These are phyloP conservation scores for Drosophila parthenogenetica DNA, from an alignment of 2,888 invertebrate genomes.

Conservation along the genomic window DNA sequence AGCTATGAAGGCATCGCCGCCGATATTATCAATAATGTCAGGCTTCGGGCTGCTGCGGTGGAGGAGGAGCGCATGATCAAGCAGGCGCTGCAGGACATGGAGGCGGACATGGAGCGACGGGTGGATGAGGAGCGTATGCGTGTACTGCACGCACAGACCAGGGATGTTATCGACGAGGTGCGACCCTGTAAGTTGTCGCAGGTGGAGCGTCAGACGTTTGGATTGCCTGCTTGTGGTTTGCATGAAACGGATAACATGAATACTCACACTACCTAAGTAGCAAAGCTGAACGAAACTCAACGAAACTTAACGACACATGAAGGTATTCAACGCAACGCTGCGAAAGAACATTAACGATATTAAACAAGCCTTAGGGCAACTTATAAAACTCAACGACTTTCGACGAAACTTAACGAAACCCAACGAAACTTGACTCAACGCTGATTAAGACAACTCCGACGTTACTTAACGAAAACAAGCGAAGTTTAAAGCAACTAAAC, in stretches of 20 bases:
- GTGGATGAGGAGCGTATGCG: conserved; percentile 61
- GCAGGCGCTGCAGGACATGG: conserved; percentile 40
- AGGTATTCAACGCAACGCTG: no score
- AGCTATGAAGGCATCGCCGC: conserved; percentile 25
- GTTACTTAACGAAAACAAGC: no score
- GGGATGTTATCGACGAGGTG: conserved; percentile 49
- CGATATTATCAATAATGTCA: conserved; percentile 25
- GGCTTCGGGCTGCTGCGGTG: conserved; percentile 15
- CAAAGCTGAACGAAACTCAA: background rate
- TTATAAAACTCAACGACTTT: no score
- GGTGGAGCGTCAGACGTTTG: conserved; percentile 43
- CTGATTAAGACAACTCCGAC: no score
- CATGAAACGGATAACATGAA: conserved; percentile 7
- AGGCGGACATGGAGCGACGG: conserved; percentile 45
- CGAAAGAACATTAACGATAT: no score
- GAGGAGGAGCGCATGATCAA: conserved; percentile 47
- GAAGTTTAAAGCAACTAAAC: no score
- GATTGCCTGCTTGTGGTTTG: conserved; percentile 28
- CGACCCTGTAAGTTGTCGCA: conserved; percentile 38
- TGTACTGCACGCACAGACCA: conserved; percentile 43
- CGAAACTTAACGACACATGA: background rate
- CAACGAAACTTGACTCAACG: no score
- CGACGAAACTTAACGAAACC: no score
- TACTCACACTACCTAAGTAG: background rate
- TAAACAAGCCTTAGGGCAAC: no score